Conservation (phyloP, 2,113 vertebrate species). For the Calidris pygmaea region DNA sequence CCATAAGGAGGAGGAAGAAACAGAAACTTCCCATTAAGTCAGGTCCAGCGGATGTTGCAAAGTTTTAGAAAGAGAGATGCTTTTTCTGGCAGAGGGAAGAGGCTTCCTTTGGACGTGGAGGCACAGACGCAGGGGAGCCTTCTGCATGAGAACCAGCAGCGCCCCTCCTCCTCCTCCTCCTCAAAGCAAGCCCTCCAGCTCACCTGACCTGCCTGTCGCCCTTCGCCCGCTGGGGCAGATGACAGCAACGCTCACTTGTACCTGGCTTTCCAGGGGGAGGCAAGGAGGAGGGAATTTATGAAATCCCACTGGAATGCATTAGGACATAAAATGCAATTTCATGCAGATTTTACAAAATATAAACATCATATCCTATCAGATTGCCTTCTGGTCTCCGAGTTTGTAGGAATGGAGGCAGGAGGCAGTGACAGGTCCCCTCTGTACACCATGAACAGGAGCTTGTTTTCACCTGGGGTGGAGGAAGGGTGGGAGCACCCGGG, state of each 20-base stretch:
- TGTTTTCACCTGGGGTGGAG: background rate
- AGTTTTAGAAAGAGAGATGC: background rate
- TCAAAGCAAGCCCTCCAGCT: background rate
- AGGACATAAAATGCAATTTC: background rate
- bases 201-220: background rate
- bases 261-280: background rate
- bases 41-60: accelerated
- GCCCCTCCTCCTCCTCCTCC: background rate
- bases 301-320: background rate
- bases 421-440: background rate
- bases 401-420: background rate
- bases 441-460: background rate
- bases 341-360: background rate
- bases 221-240: background rate
- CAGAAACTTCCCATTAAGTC: background rate
- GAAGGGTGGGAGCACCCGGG: background rate
- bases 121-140: background rate
- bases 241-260: background rate
- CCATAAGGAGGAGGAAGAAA: background rate
- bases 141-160: background rate
- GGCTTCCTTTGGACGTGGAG: background rate
- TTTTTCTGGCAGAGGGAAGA: background rate
- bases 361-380: background rate
- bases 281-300: background rate
- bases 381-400: background rate